A percentile compares a stretch with the other conserved stretches of the same genome.
phyloP scores from a whole-genome alignment of 1,140 invertebrate species.

The Lordiphosa stackelbergi region DNA sequence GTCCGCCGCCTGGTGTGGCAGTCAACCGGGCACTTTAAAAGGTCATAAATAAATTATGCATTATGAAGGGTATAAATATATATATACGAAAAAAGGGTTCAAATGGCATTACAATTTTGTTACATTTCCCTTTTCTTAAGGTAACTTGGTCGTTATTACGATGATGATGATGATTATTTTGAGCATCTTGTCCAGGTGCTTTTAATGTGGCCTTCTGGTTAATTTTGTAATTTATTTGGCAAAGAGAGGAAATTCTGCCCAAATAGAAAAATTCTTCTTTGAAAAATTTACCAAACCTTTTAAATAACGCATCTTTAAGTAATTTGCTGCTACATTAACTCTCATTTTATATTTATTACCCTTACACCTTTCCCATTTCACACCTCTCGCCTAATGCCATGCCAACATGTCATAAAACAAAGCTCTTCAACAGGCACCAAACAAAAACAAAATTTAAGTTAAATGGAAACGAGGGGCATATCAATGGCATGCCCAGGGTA shows the following conservation, averaged over 20 bases:
- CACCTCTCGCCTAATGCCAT: conserved; percentile 32
- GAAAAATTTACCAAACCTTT: too few relatives aligned
- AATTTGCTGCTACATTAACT: conserved; percentile 10
- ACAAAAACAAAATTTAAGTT: conserved; percentile 9
- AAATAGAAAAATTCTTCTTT: too few relatives aligned
- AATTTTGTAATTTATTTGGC: neutral
- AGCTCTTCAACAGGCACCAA: conserved; percentile 16
- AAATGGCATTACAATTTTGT: conserved; percentile 41
- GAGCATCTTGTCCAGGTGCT: neutral
- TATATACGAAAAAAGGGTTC: conserved; percentile 35
- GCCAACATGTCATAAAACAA: conserved; percentile 52
- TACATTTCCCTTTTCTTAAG: conserved; percentile 18
- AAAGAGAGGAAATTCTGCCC: too few relatives aligned
- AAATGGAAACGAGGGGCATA: conserved; percentile 18
- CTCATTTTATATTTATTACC: conserved; percentile 40
- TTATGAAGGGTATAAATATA: conserved; percentile 9
- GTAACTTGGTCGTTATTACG: conserved; percentile 1
- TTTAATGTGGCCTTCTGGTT: conserved; percentile 19
- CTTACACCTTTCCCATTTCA: conserved; percentile 37
- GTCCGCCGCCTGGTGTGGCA: conserved; percentile 29
- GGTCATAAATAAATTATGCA: conserved; percentile 50
- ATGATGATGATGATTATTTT: neutral
- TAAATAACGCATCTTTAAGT: neutral
- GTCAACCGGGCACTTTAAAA: conserved; percentile 22
- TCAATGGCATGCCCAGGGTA: conserved; percentile 46